Base-by-base conservation (phyloP, 2,888 invertebrate genomes). In the Octodonta nipae region DNA sequence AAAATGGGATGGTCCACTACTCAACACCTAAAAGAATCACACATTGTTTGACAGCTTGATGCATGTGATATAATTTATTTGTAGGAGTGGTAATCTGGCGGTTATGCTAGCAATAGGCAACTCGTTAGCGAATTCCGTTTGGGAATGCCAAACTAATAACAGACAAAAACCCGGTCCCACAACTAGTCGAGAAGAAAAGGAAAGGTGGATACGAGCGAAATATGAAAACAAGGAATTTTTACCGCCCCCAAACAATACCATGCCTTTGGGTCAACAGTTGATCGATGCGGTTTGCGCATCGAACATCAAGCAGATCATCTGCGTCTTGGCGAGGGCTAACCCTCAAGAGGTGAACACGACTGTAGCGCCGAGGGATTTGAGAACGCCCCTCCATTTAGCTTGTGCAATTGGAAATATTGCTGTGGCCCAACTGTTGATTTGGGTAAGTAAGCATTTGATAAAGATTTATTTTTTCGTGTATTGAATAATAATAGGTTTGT, bases 81-180 rank as follows among this genome's bases (percentile, higher is more conserved):
- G 1, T 57, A 87, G 86, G n/a, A 71, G 87, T 50, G 82, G 87
- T 30, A 84, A 91, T 60, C 72, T 91, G 28, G 82, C 84, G 54
- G 91, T 93, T 6, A 92, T 93, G 92, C 71, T 87, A 51, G 78
- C 85, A 2, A 73, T 93, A 46, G 93, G 93, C 30, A 95, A 95
- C 58, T 70, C 75, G 31, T 65, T 88, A 46, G 88, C 87, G 3
- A 93, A 93, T 64, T 81, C 83, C 2, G 81, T 95, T 38, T 95
- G 92, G 91, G 95, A 96, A 61, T 78, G 80, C 31, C 75, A 75
- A 38, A 66, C 75, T 3, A 68, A 75, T 17, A 78, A 79, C 13
- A 72, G 77, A 44, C 68, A 68, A 25, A 91, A 89, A 61, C 92
- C 92, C 1, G 70, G 70, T 11, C 73, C 82, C 2, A 71, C 71